Conservation (phyloP, 37 sponge, comb jelly and placozoan genomes). For the Ephydatia muelleri region DNA sequence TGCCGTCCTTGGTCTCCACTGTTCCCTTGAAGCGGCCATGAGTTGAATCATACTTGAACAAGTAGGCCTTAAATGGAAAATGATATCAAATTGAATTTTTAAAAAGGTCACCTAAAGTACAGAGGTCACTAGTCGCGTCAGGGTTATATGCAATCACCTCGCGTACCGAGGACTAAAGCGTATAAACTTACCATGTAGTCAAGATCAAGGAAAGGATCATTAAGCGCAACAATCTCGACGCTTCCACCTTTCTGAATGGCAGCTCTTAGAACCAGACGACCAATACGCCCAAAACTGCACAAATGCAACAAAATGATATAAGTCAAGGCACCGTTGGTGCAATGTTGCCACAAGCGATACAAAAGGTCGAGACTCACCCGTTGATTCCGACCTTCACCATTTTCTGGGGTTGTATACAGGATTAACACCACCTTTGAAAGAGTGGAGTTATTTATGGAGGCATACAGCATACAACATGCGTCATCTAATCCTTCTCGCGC, state of each 20-base stretch:
- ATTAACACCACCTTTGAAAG: no score
- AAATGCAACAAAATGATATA: no score
- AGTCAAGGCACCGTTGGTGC: no score
- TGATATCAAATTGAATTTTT: neutral
- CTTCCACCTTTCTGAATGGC: constrained; percentile 54
- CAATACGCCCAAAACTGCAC: constrained; percentile 95
- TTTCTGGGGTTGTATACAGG: neutral
- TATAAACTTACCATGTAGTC: constrained; percentile 90
- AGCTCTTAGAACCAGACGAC: constrained; percentile 93
- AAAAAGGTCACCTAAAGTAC: neutral
- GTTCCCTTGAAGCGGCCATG: constrained; percentile 92
- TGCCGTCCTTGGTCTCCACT: constrained; percentile 69
- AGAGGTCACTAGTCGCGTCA: neutral
- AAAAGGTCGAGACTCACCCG: constrained; percentile 81
- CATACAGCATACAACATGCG: no score
- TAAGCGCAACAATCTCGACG: constrained; percentile 89
- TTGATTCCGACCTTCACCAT: constrained; percentile 93
- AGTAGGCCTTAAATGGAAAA: constrained; percentile 73
- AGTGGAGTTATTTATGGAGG: no score
- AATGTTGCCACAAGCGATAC: no score
- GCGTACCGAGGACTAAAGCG: neutral
- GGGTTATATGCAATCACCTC: neutral
- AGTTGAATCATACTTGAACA: constrained; percentile 97
- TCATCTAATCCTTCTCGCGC: no score
- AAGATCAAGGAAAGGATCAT: constrained; percentile 95